Evolutionary conservation across 2,113 vertebrate species (phyloP).

Genomic region (Egretta garzetta): DNA sequence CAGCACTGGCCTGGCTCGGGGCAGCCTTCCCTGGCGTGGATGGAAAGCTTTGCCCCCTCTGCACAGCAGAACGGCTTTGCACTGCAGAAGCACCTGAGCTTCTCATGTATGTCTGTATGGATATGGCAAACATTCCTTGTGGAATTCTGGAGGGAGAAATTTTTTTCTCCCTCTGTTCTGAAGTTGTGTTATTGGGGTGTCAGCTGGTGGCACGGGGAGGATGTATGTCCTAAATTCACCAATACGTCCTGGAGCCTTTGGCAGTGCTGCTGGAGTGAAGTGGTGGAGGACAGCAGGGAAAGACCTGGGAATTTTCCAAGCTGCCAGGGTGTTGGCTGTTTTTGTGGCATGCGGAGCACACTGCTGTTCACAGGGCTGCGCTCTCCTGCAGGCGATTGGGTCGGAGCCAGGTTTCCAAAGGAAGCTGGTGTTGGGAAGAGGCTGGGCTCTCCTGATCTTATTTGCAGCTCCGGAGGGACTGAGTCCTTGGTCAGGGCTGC

Average conservation of each 20-base stretch:
- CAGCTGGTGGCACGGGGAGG: background rate
- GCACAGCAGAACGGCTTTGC: background rate
- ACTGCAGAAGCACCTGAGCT: background rate
- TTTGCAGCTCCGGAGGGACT: background rate
- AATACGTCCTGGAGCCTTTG: background rate
- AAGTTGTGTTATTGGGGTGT: background rate
- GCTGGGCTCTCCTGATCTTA: background rate
- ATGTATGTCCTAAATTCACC: background rate
- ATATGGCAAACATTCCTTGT: background rate
- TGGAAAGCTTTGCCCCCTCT: background rate
- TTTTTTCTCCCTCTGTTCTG: background rate
- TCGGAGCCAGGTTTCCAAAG: conserved; percentile 9
- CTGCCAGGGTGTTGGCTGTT: background rate
- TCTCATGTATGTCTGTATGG: background rate
- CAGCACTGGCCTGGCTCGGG: background rate
- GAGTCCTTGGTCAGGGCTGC: background rate
- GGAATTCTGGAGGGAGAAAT: background rate
- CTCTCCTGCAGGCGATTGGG: background rate
- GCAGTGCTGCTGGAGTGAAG: background rate
- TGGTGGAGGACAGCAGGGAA: background rate
- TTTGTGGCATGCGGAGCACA: background rate
- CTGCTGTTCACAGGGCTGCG: background rate
- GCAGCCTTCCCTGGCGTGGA: background rate
- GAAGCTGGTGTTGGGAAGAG: conserved; percentile 19
- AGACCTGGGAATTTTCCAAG: background rate